Conservation (phyloP, 2,113 vertebrate species). For the Oreotragus oreotragus region DNA sequence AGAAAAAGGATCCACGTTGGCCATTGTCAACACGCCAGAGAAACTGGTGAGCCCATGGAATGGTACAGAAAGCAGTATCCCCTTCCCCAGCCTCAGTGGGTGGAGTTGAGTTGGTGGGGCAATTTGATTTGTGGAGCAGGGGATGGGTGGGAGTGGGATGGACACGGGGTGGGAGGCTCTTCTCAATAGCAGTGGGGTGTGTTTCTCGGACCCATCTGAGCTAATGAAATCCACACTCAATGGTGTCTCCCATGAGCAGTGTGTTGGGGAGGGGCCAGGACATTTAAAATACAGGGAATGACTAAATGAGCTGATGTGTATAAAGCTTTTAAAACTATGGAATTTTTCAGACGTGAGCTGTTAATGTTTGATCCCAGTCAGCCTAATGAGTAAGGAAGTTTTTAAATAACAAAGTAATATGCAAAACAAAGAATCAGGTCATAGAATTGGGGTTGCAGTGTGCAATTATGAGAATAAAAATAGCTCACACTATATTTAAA, state of each 20-base stretch:
- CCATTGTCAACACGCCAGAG: constrained; percentile 21
- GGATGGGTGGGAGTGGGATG: rapidly evolving
- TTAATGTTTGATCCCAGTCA: not conserved
- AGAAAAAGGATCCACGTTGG: constrained; percentile 22
- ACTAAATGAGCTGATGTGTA: not conserved
- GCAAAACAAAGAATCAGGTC: not conserved
- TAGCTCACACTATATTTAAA: not conserved
- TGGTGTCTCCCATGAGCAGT: not conserved
- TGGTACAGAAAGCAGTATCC: not conserved
- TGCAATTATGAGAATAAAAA: not conserved
- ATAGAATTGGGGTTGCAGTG: not conserved
- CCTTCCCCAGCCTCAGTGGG: too few relatives aligned
- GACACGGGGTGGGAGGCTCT: not conserved
- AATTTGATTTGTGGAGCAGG: not conserved
- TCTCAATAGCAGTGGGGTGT: not conserved
- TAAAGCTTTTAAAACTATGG: not conserved
- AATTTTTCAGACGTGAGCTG: not conserved
- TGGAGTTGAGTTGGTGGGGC: not conserved
- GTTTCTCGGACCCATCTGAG: not conserved
- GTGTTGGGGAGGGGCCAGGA: not conserved
- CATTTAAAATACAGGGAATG: not conserved
- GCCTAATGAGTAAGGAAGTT: not conserved
- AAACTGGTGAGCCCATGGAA: constrained; percentile 44
- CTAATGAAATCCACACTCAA: not conserved
- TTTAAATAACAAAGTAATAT: not conserved